Percentiles rank a stretch among this genome's conserved stretches.
phyloP scores from a whole-genome alignment of 2,888 invertebrate species.

The Slavum lentiscoides region DNA sequence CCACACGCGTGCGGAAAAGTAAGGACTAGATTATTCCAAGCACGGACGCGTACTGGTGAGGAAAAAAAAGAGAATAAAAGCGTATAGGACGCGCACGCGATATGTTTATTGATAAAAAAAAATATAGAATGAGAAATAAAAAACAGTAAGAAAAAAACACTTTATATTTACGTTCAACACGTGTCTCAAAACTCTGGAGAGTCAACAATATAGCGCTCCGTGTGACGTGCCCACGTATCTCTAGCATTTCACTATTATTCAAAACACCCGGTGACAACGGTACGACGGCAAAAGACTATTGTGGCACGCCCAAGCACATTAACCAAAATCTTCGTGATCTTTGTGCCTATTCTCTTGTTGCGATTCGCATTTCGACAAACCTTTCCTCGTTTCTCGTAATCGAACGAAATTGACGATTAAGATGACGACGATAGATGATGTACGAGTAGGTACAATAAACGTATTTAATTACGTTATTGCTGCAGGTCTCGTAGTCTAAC shows the following conservation, averaged over 20 bases:
- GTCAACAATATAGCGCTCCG: slow-evolving; percentile 3
- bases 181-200: slow-evolving; percentile 14
- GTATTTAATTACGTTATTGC: no score
- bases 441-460: no score
- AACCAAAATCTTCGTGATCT: neutral
- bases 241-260: neutral
- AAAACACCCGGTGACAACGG: neutral
- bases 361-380: no score
- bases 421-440: no score
- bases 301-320: neutral
- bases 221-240: neutral
- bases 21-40: neutral
- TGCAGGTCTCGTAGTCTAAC: no score
- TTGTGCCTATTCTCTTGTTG: neutral
- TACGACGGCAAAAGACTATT: neutral
- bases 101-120: slow-evolving; percentile 22
- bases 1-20: no score
- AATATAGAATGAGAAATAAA: neutral
- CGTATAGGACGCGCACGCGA: neutral
- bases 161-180: slow-evolving; percentile 35
- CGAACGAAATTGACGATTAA: no score
- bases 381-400: no score
- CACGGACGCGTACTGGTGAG: neutral
- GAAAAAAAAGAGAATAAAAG: no score
- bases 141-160: neutral